A percentile compares a stretch with the other conserved stretches of the same genome.
These are phyloP conservation scores for Percina caprodes DNA, from an alignment of 2,113 vertebrate species.

Conservation along the genomic window DNA sequence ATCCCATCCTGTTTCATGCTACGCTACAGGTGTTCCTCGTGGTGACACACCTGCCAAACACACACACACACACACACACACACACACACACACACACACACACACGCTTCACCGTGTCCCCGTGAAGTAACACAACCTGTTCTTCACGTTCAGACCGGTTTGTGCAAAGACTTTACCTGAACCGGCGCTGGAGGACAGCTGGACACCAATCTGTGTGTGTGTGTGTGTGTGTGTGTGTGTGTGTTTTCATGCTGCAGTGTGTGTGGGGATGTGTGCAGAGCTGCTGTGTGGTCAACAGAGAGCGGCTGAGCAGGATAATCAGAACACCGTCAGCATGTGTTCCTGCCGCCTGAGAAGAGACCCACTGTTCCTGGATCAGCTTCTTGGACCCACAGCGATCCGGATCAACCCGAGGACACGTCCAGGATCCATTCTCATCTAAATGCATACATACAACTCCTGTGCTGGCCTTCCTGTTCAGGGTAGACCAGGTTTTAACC, in stretches of 20 bases:
- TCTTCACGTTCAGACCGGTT: conserved; percentile 2
- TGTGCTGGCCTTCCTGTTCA: too few species aligned
- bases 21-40: conserved; percentile 1
- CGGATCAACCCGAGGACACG: too few species aligned
- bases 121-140: neutral
- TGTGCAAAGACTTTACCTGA: conserved; percentile 12
- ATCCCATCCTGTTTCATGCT: neutral
- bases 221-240: too few species aligned
- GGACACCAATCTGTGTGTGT: neutral
- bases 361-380: conserved; percentile 6
- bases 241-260: neutral
- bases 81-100: too few species aligned
- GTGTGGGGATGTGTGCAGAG: conserved; percentile 12
- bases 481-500: too few species aligned
- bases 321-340: conserved; percentile 17
- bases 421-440: too few species aligned
- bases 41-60: too few species aligned
- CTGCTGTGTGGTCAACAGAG: neutral
- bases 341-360: conserved; percentile 4
- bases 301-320: conserved; percentile 25
- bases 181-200: neutral
- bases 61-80: too few species aligned
- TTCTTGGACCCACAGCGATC: neutral
- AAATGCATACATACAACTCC: too few species aligned
- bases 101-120: conserved; percentile 2